phyloP scores from a whole-genome alignment of 1,140 invertebrate species.

The Habropoda laboriosa region DNA sequence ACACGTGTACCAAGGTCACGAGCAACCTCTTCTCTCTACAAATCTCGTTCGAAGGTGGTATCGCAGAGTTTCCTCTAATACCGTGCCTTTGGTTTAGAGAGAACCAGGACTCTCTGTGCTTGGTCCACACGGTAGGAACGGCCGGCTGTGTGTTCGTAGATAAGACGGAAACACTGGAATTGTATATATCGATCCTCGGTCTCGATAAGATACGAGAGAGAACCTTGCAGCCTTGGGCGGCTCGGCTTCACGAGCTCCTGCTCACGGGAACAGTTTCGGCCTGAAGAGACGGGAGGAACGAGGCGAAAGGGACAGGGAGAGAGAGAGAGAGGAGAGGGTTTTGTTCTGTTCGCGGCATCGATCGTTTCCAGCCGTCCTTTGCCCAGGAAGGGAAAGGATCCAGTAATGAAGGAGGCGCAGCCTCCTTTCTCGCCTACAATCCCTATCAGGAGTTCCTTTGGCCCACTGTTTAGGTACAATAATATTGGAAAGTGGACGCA shows the following conservation, averaged over 20 bases:
- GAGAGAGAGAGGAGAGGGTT: conserved; percentile 17
- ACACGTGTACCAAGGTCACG: conserved; percentile 42
- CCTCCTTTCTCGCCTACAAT: conserved; percentile 16
- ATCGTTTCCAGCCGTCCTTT: conserved; percentile 57
- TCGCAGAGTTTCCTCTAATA: not conserved
- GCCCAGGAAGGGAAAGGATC: conserved; percentile 54
- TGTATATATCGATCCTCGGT: conserved; percentile 65
- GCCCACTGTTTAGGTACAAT: no score
- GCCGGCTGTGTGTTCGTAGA: conserved; percentile 61
- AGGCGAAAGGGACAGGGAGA: not conserved
- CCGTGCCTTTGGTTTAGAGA: no score
- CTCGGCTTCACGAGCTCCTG: conserved; percentile 59
- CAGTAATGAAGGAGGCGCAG: conserved; percentile 52
- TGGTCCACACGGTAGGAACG: conserved; percentile 21
- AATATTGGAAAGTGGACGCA: no score
- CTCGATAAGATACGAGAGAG: conserved; percentile 61
- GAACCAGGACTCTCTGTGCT: conserved; percentile 25
- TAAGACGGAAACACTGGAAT: conserved; percentile 66
- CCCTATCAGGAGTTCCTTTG: conserved; percentile 1
- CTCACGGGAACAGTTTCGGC: conserved; percentile 46
- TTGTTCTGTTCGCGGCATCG: conserved; percentile 55
- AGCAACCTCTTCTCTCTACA: not conserved
- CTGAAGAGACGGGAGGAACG: not conserved
- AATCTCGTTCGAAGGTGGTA: not conserved
- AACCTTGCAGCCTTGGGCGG: conserved; percentile 49